Base-by-base conservation (phyloP, 2,797 vertebrate genomes). In the Mallotus villosus region DNA sequence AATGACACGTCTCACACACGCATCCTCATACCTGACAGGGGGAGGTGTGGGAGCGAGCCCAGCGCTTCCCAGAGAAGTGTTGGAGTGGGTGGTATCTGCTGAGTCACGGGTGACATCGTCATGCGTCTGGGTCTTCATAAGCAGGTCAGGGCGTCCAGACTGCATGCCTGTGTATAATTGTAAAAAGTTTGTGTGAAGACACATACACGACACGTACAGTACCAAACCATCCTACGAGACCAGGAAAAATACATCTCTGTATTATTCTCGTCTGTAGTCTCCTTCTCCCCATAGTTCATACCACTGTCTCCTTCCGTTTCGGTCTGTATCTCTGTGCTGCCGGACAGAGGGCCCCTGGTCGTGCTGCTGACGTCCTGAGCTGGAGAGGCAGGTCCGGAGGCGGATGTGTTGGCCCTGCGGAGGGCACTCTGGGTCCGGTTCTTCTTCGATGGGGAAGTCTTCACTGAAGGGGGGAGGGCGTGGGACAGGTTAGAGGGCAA, bases 361-460 rank as follows among this genome's bases (percentile, higher is more conserved):
- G 46, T 77, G 74, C 58, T 86, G 70, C 12, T 74, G 76, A 77
- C 77, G 78, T 85, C 81, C 73, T 92, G 93, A 83, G 89, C 85
- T 77, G 72, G 89, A 32, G 79, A n/a, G 60, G 53, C n/a, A 25
- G 76, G 78, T 17, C 80, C 85, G 19, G 78, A 41, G 21, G 62
- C 75, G 1, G 88, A 79, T 1, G 22, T 25, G 69, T 87, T 88
- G 5, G 87, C 72, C 81, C 93, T 92, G 78, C 92, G 92, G 41
- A 90, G 79, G 22, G 90, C 90, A 57, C 88, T 82, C 0, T 89
- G 78, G 0, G 78, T 32, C 25, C 96, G 95, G 59, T 90, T 94
- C 89, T 97, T 98, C 90, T 98, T 98, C 2, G 92, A 93, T 0
- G 96, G 96, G 46, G 95, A 98, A 0, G 90, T 83, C 77, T 95